These are phyloP conservation scores for Eristalis intricaria DNA, from an alignment of 2,888 invertebrate genomes.

Conservation along the genomic window DNA sequence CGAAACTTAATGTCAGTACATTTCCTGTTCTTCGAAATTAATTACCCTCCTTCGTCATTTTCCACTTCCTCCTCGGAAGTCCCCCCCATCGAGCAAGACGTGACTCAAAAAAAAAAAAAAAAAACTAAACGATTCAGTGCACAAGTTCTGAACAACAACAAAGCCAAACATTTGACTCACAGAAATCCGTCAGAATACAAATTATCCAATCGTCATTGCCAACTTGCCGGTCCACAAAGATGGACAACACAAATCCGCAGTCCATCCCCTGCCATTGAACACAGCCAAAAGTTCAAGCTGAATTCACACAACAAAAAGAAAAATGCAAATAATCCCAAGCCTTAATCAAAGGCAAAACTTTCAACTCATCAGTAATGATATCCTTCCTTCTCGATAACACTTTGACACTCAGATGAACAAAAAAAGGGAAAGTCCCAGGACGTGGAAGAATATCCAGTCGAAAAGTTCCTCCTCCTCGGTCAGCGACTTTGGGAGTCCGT, in stretches of 20 bases:
- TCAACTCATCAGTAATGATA: conserved; percentile 59
- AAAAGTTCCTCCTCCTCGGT: conserved; percentile 54
- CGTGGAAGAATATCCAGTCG: conserved; percentile 27
- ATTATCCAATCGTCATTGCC: neutral
- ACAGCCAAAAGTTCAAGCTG: neutral
- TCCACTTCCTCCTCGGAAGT: neutral
- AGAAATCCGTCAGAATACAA: neutral
- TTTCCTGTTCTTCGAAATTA: neutral
- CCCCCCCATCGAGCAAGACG: neutral
- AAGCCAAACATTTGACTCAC: neutral
- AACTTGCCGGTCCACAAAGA: neutral
- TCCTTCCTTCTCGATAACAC: conserved; percentile 67
- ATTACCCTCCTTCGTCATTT: neutral
- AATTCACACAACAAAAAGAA: conserved; percentile 1
- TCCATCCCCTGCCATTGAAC: neutral
- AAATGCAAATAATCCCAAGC: conserved; percentile 10
- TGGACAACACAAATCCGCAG: neutral
- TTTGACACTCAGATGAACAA: conserved; percentile 51
- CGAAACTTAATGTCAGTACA: too few relatives aligned
- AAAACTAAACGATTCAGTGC: neutral
- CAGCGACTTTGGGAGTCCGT: neutral
- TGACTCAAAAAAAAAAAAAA: neutral
- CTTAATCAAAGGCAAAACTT: conserved; percentile 42
- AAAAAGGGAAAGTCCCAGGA: conserved; percentile 21
- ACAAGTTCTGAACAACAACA: neutral